Evolutionary conservation across 2,113 vertebrate genomes (phyloP).

Genomic region (Aegotheles bennettii): DNA sequence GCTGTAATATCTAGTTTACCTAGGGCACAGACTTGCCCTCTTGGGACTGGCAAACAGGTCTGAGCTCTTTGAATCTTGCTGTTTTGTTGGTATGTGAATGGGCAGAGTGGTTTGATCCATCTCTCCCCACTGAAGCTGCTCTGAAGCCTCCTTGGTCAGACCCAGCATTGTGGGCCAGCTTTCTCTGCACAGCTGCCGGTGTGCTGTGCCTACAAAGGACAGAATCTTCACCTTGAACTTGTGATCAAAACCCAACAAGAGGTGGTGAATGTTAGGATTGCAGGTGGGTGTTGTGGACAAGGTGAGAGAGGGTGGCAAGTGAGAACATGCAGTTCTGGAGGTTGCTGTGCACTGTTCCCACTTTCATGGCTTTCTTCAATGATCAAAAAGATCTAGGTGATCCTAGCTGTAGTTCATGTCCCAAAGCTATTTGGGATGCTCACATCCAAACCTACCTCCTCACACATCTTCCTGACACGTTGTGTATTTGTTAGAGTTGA

Average conservation of each 20-base stretch:
- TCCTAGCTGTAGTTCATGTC: not conserved
- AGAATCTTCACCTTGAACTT: slow-evolving; percentile 48
- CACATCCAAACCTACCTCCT: not conserved
- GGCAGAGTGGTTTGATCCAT: not conserved
- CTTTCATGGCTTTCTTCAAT: not conserved
- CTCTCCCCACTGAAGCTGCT: not conserved
- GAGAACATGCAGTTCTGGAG: slow-evolving; percentile 25
- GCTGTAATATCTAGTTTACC: not conserved
- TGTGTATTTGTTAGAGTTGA: not conserved
- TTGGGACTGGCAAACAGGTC: not conserved
- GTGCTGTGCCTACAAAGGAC: not conserved
- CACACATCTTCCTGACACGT: rapidly evolving
- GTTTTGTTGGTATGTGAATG: not conserved
- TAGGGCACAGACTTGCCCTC: not conserved
- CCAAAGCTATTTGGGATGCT: not conserved
- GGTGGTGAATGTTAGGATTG: not conserved
- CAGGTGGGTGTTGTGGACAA: not conserved
- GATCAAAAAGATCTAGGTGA: not conserved
- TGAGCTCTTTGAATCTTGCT: not conserved
- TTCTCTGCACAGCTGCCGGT: not conserved
- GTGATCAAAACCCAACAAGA: not conserved
- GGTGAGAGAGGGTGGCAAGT: not conserved
- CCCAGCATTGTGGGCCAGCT: not conserved
- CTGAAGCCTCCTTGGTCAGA: not conserved
- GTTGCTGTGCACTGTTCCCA: not conserved